Evolutionary conservation across 2,797 vertebrate species (phyloP).

Genomic region (Moxostoma hubbsi): DNA sequence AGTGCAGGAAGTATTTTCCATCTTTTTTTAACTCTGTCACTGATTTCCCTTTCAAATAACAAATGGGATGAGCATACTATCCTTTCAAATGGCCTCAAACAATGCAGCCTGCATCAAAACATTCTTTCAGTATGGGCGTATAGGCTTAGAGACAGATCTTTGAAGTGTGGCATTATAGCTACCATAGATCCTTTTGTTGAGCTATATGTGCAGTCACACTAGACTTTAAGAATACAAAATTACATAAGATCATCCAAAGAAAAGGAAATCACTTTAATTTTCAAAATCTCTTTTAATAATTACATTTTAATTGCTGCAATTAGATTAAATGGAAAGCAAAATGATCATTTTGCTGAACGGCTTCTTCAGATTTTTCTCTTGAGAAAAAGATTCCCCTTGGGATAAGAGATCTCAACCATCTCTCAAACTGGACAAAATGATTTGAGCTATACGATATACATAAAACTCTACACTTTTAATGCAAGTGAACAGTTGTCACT

Average conservation of each 20-base stretch:
- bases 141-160: slow-evolving; percentile 28
- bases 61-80: slow-evolving; percentile 44
- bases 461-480: too few species aligned
- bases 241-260: not conserved
- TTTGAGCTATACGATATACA: too few species aligned
- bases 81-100: slow-evolving; percentile 38
- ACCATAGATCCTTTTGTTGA: slow-evolving; percentile 13
- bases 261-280: not conserved
- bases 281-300: too few species aligned
- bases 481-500: too few species aligned
- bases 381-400: too few species aligned
- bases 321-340: too few species aligned
- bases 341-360: too few species aligned
- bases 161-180: slow-evolving; percentile 21
- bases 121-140: slow-evolving; percentile 41
- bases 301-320: too few species aligned
- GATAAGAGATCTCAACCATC: too few species aligned
- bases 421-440: too few species aligned
- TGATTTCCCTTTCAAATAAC: slow-evolving; percentile 61
- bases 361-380: too few species aligned
- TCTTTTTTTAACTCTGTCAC: slow-evolving; percentile 24
- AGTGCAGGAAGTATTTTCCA: not conserved
- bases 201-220: not conserved
- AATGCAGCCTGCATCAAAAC: slow-evolving; percentile 45
- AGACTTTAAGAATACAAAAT: not conserved